These are phyloP conservation scores for Chydorus sphaericus DNA, from an alignment of 2,888 invertebrate genomes.

Conservation along the genomic window DNA sequence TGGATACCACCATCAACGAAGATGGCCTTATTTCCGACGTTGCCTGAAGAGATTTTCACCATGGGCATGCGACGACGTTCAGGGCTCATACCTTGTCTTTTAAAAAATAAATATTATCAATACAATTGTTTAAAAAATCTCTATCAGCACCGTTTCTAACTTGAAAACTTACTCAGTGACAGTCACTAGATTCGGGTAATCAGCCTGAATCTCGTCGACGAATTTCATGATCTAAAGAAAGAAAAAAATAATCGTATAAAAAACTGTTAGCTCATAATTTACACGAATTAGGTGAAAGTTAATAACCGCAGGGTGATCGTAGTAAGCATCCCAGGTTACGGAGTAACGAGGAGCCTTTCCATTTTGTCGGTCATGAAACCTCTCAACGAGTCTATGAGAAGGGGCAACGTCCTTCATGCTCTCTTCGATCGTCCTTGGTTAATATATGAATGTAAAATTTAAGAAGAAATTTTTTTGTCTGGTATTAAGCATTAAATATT, in stretches of 20 bases:
- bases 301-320: not conserved
- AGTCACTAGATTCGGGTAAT: conserved; percentile 38
- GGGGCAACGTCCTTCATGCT: no score
- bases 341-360: not conserved
- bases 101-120: no score
- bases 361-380: no score
- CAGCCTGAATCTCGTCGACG: conserved; percentile 23
- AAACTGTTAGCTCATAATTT: no score
- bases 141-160: no score
- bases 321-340: not conserved
- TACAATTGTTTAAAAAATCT: no score
- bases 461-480: no score
- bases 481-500: not conserved
- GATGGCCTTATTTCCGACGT: conserved; percentile 25
- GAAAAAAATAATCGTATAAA: conserved; percentile 2
- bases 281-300: no score
- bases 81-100: not conserved
- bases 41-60: conserved; percentile 30
- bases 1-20: conserved; percentile 30
- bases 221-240: conserved; percentile 26
- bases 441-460: no score
- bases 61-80: not conserved
- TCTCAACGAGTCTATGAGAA: not conserved
- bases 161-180: no score
- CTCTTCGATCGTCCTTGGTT: no score